phyloP scores from a whole-genome alignment of 2,113 vertebrate genomes.

The Dromas ardeola region DNA sequence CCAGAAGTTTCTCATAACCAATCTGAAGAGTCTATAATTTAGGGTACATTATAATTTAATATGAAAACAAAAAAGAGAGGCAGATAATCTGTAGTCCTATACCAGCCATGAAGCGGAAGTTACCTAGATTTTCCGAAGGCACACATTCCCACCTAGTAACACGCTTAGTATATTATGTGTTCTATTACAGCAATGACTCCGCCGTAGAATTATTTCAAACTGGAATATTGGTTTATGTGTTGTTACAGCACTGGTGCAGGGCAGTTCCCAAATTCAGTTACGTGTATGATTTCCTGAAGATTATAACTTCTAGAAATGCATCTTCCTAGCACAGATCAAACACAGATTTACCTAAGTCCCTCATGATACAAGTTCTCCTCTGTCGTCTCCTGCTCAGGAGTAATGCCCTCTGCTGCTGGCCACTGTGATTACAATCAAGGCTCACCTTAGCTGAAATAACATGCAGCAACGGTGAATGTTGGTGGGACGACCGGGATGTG shows the following conservation, averaged over 20 bases:
- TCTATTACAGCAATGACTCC: not conserved
- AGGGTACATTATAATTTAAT: not conserved
- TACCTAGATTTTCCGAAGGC: not conserved
- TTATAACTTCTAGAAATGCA: not conserved
- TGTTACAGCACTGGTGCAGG: not conserved
- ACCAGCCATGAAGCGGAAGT: not conserved
- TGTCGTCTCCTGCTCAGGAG: not conserved
- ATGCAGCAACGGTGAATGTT: not conserved
- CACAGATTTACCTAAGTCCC: not conserved
- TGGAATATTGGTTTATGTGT: not conserved
- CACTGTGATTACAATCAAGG: not conserved
- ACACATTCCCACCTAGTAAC: not conserved
- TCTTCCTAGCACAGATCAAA: not conserved
- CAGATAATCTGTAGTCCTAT: not conserved
- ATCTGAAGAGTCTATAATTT: not conserved
- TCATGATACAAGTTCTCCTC: not conserved
- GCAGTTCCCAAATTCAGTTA: not conserved
- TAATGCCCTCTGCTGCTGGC: not conserved
- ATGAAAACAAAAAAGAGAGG: not conserved
- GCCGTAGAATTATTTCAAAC: not conserved
- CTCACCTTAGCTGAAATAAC: not conserved
- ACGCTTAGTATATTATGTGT: not conserved
- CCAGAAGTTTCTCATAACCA: conserved; percentile 21
- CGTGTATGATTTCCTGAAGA: not conserved
- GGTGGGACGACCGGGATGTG: no score